phyloP scores from a whole-genome alignment of 1,140 invertebrate genomes.

The Bombus fervidus region DNA sequence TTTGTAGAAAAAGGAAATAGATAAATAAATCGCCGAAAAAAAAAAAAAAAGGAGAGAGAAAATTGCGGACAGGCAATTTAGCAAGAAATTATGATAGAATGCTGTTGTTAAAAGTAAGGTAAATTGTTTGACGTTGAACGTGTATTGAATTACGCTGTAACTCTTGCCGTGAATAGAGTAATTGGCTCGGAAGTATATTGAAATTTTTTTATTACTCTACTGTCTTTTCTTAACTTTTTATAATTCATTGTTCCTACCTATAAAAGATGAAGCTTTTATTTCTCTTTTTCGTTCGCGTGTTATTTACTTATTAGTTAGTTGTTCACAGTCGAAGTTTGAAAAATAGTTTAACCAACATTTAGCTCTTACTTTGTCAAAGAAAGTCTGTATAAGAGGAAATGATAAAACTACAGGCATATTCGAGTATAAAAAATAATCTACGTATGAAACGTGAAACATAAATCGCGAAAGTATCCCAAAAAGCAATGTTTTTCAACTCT shows the following conservation, averaged over 20 bases:
- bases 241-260: neutral
- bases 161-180: neutral
- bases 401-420: neutral
- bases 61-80: neutral
- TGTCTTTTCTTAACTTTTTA: neutral
- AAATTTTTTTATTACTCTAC: neutral
- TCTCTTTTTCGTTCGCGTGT: neutral
- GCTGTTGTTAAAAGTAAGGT: neutral
- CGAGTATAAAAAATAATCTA: neutral
- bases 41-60: neutral
- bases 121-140: neutral
- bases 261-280: neutral
- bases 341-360: no score
- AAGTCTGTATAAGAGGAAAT: neutral
- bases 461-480: neutral
- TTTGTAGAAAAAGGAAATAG: neutral
- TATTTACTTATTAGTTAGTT: neutral
- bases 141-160: neutral
- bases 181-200: neutral
- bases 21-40: neutral
- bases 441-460: neutral
- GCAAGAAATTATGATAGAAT: constrained; percentile 2
- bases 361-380: neutral
- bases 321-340: neutral
- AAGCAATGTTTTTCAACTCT: neutral